Evolutionary conservation across 2,113 vertebrate species (phyloP).

Genomic region (Pholis gunnellus): DNA sequence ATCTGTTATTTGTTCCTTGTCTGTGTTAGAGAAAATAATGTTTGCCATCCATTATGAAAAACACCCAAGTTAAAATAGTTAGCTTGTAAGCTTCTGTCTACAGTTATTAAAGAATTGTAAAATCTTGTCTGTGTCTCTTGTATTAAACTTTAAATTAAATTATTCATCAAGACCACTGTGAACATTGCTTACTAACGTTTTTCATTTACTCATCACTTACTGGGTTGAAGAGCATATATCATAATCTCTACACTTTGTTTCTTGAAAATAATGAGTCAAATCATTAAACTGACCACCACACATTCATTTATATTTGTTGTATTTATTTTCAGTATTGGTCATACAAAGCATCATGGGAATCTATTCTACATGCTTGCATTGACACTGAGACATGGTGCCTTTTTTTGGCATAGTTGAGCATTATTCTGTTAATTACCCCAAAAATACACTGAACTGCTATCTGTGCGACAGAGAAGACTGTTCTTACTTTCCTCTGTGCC

Average conservation of each 20-base stretch:
- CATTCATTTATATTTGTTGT: background rate
- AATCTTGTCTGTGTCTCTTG: background rate
- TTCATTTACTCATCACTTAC: background rate
- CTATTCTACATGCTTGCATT: background rate
- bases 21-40: background rate
- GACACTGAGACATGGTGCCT: background rate
- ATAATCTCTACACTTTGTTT: background rate
- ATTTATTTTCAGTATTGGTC: slow-evolving; percentile 4
- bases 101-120: background rate
- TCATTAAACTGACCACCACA: background rate
- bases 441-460: background rate
- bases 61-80: background rate
- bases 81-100: background rate
- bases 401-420: slow-evolving; percentile 6
- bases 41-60: background rate
- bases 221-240: background rate
- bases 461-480: slow-evolving; percentile 4
- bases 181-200: background rate
- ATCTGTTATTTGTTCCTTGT: background rate
- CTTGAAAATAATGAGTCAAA: background rate
- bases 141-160: background rate
- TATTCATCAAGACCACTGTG: background rate
- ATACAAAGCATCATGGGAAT: background rate
- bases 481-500: background rate
- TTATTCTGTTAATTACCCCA: slow-evolving; percentile 22